Evolutionary conservation across 2,113 vertebrate species (phyloP).

Genomic region (human): DNA sequence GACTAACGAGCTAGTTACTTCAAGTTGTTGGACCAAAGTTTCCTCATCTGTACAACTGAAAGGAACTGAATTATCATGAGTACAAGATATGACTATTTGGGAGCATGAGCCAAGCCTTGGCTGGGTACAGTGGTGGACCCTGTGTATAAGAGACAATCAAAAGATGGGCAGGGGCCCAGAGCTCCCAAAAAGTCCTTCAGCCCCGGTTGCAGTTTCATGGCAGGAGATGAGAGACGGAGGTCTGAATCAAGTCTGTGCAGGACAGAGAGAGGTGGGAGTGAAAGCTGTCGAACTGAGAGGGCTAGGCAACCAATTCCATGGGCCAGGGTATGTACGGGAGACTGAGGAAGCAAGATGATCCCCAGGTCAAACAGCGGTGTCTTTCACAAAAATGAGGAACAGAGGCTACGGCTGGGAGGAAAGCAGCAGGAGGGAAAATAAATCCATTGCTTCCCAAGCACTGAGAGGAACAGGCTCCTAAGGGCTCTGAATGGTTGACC

Average conservation of each 20-base stretch:
- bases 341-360: fast-evolving
- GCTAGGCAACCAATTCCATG: not conserved
- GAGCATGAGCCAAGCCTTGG: not conserved
- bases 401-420: fast-evolving
- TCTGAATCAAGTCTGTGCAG: too few relatives aligned
- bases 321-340: not conserved
- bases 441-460: not conserved
- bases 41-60: not conserved
- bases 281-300: not conserved
- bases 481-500: fast-evolving
- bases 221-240: not conserved
- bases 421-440: too few relatives aligned
- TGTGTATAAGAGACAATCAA: not conserved
- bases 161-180: not conserved
- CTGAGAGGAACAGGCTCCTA: not conserved
- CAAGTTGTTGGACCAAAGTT: not conserved
- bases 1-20: not conserved
- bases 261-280: not conserved
- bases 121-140: not conserved
- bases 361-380: not conserved
- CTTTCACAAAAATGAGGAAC: not conserved
- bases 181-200: not conserved
- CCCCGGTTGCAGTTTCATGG: not conserved
- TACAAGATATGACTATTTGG: not conserved
- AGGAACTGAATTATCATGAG: not conserved